Evolutionary conservation across 2,113 vertebrate genomes (phyloP).

Genomic region (Chaetorhynchus papuensis): DNA sequence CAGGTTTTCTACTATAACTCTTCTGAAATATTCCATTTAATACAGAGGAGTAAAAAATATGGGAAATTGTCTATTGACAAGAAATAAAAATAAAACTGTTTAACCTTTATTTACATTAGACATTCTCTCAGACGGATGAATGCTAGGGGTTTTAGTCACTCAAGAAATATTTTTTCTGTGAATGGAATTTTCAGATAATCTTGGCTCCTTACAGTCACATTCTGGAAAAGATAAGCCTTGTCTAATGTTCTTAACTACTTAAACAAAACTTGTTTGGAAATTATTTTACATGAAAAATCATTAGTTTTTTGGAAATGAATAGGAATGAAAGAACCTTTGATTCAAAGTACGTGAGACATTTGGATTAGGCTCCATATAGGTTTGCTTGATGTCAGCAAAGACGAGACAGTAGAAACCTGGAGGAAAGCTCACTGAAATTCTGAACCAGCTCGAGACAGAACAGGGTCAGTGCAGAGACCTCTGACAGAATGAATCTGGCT

Average conservation of each 20-base stretch:
- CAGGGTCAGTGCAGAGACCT: background rate
- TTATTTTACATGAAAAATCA: background rate
- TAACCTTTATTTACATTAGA: background rate
- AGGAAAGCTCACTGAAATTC: background rate
- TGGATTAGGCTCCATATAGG: background rate
- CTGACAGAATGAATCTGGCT: background rate
- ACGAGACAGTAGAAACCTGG: background rate
- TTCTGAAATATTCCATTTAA: background rate
- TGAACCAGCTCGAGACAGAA: background rate
- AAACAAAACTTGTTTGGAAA: background rate
- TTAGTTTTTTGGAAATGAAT: background rate
- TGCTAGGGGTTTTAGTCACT: background rate
- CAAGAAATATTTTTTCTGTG: background rate
- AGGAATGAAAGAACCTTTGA: background rate
- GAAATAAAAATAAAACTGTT: background rate
- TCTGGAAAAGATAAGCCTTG: background rate
- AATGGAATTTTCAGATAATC: background rate
- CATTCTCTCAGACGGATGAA: rapidly evolving
- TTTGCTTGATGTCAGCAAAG: background rate
- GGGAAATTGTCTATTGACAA: background rate
- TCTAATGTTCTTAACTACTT: background rate
- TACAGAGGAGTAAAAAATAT: background rate
- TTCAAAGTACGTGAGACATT: rapidly evolving
- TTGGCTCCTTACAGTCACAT: background rate
- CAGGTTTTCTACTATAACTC: background rate